Conservation (phyloP, 1,140 invertebrate species). For the Caenorhabditis latens region DNA sequence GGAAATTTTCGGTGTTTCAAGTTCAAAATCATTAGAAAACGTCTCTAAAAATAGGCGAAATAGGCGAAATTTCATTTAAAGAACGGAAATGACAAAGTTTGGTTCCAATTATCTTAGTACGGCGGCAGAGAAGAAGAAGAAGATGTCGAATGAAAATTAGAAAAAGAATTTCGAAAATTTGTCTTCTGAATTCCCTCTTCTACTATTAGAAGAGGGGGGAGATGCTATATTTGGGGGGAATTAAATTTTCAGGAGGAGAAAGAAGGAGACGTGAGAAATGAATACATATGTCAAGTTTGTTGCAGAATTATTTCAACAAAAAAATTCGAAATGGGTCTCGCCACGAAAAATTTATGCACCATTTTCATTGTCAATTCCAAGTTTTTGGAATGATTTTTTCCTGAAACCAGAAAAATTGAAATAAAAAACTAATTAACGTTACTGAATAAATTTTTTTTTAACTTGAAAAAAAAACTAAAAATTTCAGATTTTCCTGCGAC, state of each 20-base stretch:
- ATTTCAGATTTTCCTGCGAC: too few relatives aligned
- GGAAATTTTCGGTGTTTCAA: background rate
- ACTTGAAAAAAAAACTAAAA: too few relatives aligned
- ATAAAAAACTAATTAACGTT: too few relatives aligned
- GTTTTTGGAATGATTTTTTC: too few relatives aligned
- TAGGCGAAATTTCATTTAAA: background rate
- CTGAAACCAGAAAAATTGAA: too few relatives aligned
- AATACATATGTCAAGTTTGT: background rate
- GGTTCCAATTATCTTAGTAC: constrained; percentile 18
- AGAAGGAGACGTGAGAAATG: background rate
- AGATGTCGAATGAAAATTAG: background rate
- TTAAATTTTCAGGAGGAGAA: background rate
- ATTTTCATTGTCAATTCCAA: too few relatives aligned
- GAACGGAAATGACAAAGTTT: constrained; percentile 20
- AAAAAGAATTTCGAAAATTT: background rate
- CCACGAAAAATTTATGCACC: too few relatives aligned
- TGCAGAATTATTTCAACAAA: too few relatives aligned
- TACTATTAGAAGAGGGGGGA: background rate
- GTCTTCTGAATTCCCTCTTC: background rate
- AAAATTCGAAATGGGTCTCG: too few relatives aligned
- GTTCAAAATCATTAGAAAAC: background rate
- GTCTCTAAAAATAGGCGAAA: background rate
- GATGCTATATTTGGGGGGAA: background rate
- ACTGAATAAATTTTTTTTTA: too few relatives aligned
- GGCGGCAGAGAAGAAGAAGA: too few relatives aligned